A percentile compares a stretch with the other conserved stretches of the same genome.
Conservation (phyloP, 2,888 invertebrate species). For the Volucella zonaria region DNA sequence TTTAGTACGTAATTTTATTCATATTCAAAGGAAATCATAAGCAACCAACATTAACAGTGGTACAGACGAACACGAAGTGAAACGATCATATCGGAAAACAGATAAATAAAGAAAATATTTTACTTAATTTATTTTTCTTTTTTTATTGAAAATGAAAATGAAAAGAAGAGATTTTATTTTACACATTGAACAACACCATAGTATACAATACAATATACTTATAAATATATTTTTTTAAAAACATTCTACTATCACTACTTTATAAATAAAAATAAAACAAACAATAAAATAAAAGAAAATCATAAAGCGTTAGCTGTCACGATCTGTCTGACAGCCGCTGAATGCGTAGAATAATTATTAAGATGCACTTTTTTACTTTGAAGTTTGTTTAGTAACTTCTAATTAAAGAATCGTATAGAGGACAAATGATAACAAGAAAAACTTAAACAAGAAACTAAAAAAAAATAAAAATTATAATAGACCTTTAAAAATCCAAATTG, state of each 20-base stretch:
- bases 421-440: conserved; percentile 3
- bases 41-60: background rate
- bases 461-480: background rate
- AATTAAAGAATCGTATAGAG: conserved; percentile 3
- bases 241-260: conserved; percentile 56
- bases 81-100: conserved; percentile 67
- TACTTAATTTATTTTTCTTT: conserved; percentile 35
- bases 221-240: conserved; percentile 52
- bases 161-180: conserved; percentile 38
- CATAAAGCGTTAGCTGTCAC: conserved; percentile 11
- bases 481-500: conserved; percentile 30
- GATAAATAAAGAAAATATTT: conserved; percentile 23
- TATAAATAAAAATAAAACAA: conserved; percentile 10
- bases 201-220: conserved; percentile 33
- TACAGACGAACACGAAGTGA: conserved; percentile 45
- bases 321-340: background rate
- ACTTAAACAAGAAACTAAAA: background rate
- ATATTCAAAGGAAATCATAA: background rate
- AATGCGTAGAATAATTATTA: conserved; percentile 17
- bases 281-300: conserved; percentile 2
- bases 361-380: conserved; percentile 57
- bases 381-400: conserved; percentile 69
- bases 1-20: conserved; percentile 26
- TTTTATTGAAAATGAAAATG: background rate
- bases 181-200: conserved; percentile 34